phyloP scores from a whole-genome alignment of 2,797 vertebrate species.

The Lycodopsis pacificus region DNA sequence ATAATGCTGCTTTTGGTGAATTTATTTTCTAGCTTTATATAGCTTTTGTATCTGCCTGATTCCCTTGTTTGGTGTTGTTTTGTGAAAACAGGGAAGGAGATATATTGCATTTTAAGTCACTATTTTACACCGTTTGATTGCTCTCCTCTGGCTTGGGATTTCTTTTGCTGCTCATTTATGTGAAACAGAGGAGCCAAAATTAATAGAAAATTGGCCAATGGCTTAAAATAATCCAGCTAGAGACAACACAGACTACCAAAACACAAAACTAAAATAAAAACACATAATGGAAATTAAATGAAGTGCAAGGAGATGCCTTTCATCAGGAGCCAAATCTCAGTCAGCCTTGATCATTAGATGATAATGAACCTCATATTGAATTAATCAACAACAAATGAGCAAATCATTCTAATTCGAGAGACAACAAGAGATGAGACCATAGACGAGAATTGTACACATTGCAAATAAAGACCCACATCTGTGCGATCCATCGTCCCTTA shows the following conservation, averaged over 20 bases:
- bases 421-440: too few relatives aligned
- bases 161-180: not conserved
- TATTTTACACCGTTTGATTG: not conserved
- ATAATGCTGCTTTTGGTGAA: too few relatives aligned
- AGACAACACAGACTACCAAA: not conserved
- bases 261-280: too few relatives aligned
- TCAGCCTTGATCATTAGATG: not conserved
- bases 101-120: not conserved
- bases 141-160: not conserved
- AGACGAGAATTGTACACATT: too few relatives aligned
- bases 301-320: not conserved
- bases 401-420: not conserved
- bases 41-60: not conserved
- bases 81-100: not conserved
- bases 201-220: not conserved
- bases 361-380: not conserved
- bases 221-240: not conserved
- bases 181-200: not conserved
- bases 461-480: too few relatives aligned
- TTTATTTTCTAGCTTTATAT: too few relatives aligned
- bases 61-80: not conserved
- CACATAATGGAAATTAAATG: not conserved
- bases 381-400: not conserved
- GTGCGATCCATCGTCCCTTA: too few relatives aligned
- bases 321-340: not conserved